Evolutionary conservation across 2,888 invertebrate genomes (phyloP), one percentile per base, ranked within the genome.

Genomic region (Anagyrus pseudococci): DNA sequence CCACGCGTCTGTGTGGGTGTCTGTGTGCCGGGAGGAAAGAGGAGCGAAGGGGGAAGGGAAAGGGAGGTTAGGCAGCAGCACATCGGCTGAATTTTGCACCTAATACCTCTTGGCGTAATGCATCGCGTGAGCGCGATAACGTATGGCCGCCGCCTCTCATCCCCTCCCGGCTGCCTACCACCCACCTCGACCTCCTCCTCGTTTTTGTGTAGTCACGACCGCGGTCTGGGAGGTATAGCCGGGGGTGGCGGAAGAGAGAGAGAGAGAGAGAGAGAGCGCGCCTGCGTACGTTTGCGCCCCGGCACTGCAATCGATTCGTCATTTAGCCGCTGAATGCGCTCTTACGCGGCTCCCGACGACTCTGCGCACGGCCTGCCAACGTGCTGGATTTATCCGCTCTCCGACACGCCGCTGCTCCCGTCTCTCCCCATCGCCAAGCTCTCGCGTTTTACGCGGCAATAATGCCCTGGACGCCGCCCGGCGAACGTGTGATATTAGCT

Each of bases 261-360:
- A 29, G 10, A 29, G 29, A 29, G 10, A 29, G 29, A 29, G 29
- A 29, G 29, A 44, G 33, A 22, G 33, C 4, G 19, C 15, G 4
- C 25, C 17, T 25, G 46, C 40, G 25, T 48, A 53, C 50, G 63
- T 61, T 56, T 57, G 59, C 33, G 46, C 58, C 50, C 56, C 44
- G 57, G 59, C 58, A n/a, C n/a, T n/a, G 48, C 65, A 66, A 70
- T 70, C 69, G 65, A 70, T 68, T 67, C 66, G 61, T 68, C 68
- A 69, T 70, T 69, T 65, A 64, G 58, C 54, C 65, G n/a, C n/a
- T n/a, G n/a, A n/a, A n/a, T n/a, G n/a, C n/a, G n/a, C n/a, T n/a
- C n/a, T n/a, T n/a, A n/a, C n/a, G n/a, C n/a, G n/a, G n/a, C n/a
- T n/a, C n/a, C n/a, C n/a, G n/a, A n/a, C n/a, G n/a, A n/a, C n/a